phyloP scores from a whole-genome alignment of 37 sponge, comb jelly and placozoan genomes.

The Corticium candelabrum region DNA sequence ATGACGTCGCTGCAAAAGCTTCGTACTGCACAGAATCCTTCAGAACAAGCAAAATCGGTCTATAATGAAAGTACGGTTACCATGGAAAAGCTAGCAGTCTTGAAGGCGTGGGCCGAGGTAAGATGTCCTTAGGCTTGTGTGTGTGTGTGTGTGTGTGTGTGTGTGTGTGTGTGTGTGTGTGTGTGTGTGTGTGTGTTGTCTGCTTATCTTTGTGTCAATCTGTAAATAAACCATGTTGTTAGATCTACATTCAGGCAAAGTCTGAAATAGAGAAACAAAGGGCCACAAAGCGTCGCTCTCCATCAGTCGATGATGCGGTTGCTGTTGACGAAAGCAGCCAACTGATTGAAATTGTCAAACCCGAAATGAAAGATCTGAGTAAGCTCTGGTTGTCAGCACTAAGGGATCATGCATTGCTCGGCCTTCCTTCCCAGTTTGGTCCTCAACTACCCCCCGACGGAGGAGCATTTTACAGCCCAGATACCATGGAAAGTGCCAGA shows the following conservation, averaged over 20 bases:
- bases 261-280: not conserved
- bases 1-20: conserved; percentile 79
- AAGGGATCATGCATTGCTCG: conserved; percentile 71
- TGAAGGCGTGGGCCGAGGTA: conserved; percentile 95
- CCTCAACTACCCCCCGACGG: conserved; percentile 68
- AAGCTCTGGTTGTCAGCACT: conserved; percentile 80
- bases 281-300: not conserved
- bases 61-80: conserved; percentile 76
- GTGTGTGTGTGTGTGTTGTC: no score
- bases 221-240: not conserved
- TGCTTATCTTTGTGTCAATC: not conserved
- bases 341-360: conserved; percentile 44
- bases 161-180: not conserved
- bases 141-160: not conserved
- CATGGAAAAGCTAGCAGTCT: conserved; percentile 83
- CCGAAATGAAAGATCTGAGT: conserved; percentile 57
- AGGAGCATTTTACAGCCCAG: conserved; percentile 66
- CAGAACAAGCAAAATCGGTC: not conserved
- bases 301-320: conserved; percentile 9
- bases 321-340: not conserved
- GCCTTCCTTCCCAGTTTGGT: conserved; percentile 71
- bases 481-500: conserved; percentile 43
- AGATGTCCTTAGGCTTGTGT: conserved; percentile 7
- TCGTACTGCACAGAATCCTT: conserved; percentile 8
- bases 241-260: not conserved